Base-by-base conservation (phyloP, 2,113 vertebrate genomes). In the Empidonax traillii region DNA sequence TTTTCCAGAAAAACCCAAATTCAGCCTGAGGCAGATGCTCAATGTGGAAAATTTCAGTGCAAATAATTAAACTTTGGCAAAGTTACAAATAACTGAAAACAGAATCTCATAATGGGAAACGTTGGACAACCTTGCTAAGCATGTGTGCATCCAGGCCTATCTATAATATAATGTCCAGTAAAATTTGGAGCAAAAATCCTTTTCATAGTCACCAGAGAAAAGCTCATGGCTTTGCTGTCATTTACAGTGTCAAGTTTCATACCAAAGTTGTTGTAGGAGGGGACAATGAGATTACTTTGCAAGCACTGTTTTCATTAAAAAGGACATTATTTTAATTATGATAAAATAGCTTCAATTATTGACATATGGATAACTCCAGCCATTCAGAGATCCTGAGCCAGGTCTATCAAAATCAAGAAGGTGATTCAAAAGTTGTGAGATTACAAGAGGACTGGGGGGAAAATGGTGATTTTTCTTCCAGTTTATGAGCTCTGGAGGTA, bases 51-150 rank as follows among this genome's bases (percentile, higher is more conserved):
- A 71, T 90, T 93, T 90, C 59, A 90, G 72, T 63, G 51, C 44
- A 95, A 95, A 91, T 92, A 80, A 94, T 94, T 93, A 93, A 88
- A 94, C 67, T 77, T 90, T 90, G 88, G 90, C 78, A 77, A 90
- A 85, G 44, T 67, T 88, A 92, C 88, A 96, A 91, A 59, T 69
- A 90, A 86, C 59, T 86, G 72, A 61, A 95, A 96, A 83, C 44
- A 59, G 78, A 71, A 51, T 90, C 67, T 91, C 47, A 24, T 80
- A 86, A 90, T 56, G 43, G 63, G 65, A 92, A 95, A 67, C 77
- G 56, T 8, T 95, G 87, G 65, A 84, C 72, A 96, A 88, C 90
- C 65, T 94, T 65, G 33, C 35, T 47, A 80, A 20, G 51, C 46
- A 51, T 51, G 56, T 85, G 43, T 86, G 55, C 27, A 30, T 87